Base-by-base conservation (phyloP, 2,797 vertebrate genomes). In the Lagorchestes hirsutus region DNA sequence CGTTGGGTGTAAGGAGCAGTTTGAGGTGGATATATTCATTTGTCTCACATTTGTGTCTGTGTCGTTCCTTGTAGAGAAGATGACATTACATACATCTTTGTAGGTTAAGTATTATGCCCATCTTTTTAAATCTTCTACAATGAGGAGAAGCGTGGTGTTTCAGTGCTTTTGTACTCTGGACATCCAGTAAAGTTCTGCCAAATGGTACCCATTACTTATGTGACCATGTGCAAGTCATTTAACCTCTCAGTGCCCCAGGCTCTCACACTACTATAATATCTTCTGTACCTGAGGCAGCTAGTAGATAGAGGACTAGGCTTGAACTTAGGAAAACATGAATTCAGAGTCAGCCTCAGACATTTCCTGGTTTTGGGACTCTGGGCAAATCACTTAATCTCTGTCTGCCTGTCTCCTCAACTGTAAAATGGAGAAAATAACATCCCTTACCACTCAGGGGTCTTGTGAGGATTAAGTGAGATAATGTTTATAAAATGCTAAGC, bases 1-100 rank as follows among this genome's bases (percentile, higher is more conserved):
- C 92, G 28, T 50, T 34, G 74, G 18, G 9, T 46, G 9, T 87
- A 50, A 87, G 74, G 16, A 82, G 74, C n/a, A n/a, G 0, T 82
- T 46, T 82, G n/a, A 24, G 40, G 67, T 82, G n/a, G 18, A 82
- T 46, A 40, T 40, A 40, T 6, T 74, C 13, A 74, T 74, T 54
- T 29, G 34, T 29, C 24, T 92, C 46, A 56, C 27, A 92, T 92
- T 24, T n/a, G 24, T 46, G 5, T 74, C 94, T 55, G 50, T 12
- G 8, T 28, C 9, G 22, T 50, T 54, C 62, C 94, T 57, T 90
- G 55, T 59, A 46, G 40, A 95, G 67, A 96, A 11, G 27, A 12
- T n/a, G 10, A 27, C 16, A 93, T 93, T 28, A 90, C 67, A 91
- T 16, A 54, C 28, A n/a, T 94, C 93, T 97, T 96, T 57, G n/a